phyloP scores from a whole-genome alignment of 1,140 invertebrate genomes.

The Zaprionus kolodkinae region DNA sequence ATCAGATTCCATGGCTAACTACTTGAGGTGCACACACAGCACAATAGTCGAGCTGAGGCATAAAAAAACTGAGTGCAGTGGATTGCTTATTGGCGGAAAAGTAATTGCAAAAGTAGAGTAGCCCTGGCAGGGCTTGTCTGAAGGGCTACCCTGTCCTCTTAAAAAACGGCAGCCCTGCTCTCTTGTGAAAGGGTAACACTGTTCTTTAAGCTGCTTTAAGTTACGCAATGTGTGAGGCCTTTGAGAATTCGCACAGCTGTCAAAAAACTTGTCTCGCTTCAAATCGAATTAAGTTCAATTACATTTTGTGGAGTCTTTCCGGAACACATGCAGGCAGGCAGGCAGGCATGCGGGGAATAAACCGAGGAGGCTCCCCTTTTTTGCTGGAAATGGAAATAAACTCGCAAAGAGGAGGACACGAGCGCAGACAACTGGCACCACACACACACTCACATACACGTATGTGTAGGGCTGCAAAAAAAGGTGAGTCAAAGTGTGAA shows the following conservation, averaged over 20 bases:
- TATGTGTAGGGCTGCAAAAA: constrained; percentile 31
- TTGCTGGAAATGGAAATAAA: constrained; percentile 67
- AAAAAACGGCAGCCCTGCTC: no score
- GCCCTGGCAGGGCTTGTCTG: no score
- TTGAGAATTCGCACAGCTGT: constrained; percentile 73
- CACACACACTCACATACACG: not conserved
- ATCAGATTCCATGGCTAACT: not conserved
- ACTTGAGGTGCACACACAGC: not conserved
- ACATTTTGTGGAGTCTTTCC: constrained; percentile 56
- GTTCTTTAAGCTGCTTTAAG: constrained; percentile 43
- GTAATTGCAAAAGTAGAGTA: constrained; percentile 19
- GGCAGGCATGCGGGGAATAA: constrained; percentile 15
- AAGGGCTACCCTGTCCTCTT: no score
- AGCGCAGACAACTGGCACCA: constrained; percentile 33
- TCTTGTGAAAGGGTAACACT: not conserved
- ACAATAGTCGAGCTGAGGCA: not conserved
- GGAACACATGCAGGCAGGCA: not conserved
- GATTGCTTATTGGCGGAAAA: constrained; percentile 29
- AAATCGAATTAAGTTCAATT: constrained; percentile 83
- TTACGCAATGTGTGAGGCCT: constrained; percentile 30
- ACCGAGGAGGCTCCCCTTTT: constrained; percentile 48
- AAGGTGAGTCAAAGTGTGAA: constrained; percentile 74
- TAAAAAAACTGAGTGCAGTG: constrained; percentile 26
- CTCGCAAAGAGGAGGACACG: constrained; percentile 33
- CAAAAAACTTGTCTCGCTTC: constrained; percentile 77